Evolutionary conservation across 2,113 vertebrate species (phyloP), one percentile per base, ranked within the genome.

Genomic region (Micronisus gabar): DNA sequence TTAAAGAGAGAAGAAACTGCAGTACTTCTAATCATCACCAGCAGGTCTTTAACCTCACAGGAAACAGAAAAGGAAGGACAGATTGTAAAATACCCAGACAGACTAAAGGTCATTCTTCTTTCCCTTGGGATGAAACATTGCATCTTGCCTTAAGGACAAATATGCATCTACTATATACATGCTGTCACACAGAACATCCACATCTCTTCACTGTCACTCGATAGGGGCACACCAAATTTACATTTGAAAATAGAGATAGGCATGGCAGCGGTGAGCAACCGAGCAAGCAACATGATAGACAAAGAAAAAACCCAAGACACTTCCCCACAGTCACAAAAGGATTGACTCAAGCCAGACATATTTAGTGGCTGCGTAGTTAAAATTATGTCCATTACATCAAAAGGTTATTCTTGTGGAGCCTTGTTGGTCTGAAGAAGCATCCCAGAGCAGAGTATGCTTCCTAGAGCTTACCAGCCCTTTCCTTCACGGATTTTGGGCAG

Each of bases 1-100:
- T 86, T 87, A 87, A 48, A 95, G 59, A 86, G 38, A 93, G 45
- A 96, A 96, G 56, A 84, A 92, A 95, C 86, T 53, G 53, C 65
- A 87, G 38, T 56, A 80, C 95, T 96, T 96, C 94, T 97, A 97
- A 96, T 95, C 96, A 97, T 97, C 91, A 80, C 88, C 91, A 94
- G 65, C 81, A 91, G 96, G 84, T 95, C 95, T 95, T 97, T 94
- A 97, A 94, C 93, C 91, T 94, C 86, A 91, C 93, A 95, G 95
- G 96, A 97, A 97, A 95, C 86, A 94, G 95, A 95, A 95, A 53
- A 97, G 95, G 91, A 95, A 95, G 93, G 94, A 93, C 76, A 89
- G 62, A 53, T 70, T 93, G 73, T 96, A 95, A 96, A 94, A 91
- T 80, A 95, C 48, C 70, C 88, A 94, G 96, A 84, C 83, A 89